phyloP scores from a whole-genome alignment of 2,113 vertebrate species.

The Tympanuchus pallidicinctus region DNA sequence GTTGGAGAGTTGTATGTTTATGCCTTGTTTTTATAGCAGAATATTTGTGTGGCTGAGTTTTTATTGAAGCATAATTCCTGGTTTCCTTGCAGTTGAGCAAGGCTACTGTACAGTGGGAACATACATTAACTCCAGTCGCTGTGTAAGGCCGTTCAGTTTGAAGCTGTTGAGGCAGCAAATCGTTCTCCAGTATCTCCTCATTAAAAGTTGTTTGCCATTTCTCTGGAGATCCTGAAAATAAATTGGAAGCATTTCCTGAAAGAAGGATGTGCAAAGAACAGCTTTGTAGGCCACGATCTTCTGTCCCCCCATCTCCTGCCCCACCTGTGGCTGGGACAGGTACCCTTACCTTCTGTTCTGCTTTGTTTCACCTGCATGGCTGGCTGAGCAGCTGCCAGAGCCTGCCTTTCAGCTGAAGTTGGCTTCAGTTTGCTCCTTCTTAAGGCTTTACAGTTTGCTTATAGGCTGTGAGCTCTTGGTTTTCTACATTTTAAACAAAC shows the following conservation, averaged over 20 bases:
- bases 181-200: constrained; percentile 20
- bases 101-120: constrained; percentile 26
- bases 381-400: not conserved
- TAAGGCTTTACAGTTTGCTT: not conserved
- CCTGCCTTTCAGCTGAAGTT: not conserved
- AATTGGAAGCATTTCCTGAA: not conserved
- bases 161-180: not conserved
- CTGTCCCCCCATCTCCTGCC: not conserved
- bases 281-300: not conserved
- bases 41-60: constrained; percentile 60
- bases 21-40: constrained; percentile 58
- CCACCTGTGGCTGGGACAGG: not conserved
- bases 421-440: not conserved
- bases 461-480: not conserved
- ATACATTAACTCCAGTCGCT: not conserved
- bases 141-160: constrained; percentile 25
- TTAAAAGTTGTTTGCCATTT: not conserved
- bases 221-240: not conserved
- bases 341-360: not conserved
- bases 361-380: not conserved
- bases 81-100: constrained; percentile 47
- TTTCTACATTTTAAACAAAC: too few species aligned
- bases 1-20: constrained; percentile 47
- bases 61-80: constrained; percentile 62
- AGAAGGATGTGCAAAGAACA: not conserved